Conservation (phyloP, 1,140 invertebrate species). For the Lanistes nyassanus region DNA sequence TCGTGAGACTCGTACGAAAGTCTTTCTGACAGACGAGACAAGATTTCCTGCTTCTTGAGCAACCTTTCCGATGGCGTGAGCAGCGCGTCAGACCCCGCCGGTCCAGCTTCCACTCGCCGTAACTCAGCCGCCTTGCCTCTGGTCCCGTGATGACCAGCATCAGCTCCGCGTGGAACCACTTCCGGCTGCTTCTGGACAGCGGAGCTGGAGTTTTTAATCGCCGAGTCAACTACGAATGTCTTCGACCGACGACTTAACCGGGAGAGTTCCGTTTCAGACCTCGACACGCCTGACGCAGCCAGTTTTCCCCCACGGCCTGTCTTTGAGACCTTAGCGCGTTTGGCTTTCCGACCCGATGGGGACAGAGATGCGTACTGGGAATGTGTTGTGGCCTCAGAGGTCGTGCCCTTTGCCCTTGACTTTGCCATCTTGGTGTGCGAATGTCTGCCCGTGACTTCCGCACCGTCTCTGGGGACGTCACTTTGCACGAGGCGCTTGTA, state of each 20-base stretch:
- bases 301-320: not conserved
- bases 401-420: not conserved
- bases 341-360: not conserved
- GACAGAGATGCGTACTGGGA: not conserved
- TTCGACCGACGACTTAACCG: not conserved
- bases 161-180: not conserved
- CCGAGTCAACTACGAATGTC: slow-evolving; percentile 9
- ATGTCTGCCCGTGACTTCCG: not conserved
- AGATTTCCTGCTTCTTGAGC: not conserved
- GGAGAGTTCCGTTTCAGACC: not conserved
- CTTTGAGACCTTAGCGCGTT: not conserved
- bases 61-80: not conserved
- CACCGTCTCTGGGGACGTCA: slow-evolving; percentile 6
- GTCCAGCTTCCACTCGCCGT: not conserved
- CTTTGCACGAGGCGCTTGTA: slow-evolving; percentile 9
- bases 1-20: no score
- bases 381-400: not conserved
- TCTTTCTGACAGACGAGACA: not conserved
- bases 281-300: not conserved
- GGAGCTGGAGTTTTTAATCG: no score
- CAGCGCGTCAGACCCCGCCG: no score
- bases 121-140: not conserved
- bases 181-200: not conserved
- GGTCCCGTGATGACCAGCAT: not conserved
- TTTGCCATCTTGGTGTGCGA: not conserved